phyloP scores from a whole-genome alignment of 2,888 invertebrate genomes.

The Clitarchus hookeri region DNA sequence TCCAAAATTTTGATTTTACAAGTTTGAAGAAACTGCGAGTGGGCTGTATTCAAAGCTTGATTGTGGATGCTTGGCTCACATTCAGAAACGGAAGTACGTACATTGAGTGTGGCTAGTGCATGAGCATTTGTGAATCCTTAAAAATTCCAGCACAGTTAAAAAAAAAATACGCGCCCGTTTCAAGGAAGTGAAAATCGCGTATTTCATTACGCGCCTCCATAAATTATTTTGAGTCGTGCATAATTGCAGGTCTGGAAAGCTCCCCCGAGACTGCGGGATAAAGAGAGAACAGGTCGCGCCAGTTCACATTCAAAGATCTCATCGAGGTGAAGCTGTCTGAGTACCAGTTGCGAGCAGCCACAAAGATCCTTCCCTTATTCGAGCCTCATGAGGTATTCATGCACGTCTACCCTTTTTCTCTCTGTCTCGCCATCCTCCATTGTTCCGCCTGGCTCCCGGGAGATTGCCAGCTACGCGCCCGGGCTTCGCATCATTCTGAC shows the following conservation, averaged over 20 bases:
- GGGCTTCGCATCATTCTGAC: neutral
- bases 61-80: too few relatives aligned
- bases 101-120: too few relatives aligned
- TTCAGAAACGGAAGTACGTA: too few relatives aligned
- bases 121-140: too few relatives aligned
- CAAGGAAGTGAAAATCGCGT: too few relatives aligned
- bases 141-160: too few relatives aligned
- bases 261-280: neutral
- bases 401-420: neutral
- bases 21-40: too few relatives aligned
- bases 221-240: neutral
- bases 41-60: too few relatives aligned
- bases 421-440: neutral
- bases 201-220: neutral
- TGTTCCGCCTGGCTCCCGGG: neutral
- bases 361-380: neutral
- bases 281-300: neutral
- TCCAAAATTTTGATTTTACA: too few relatives aligned
- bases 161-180: too few relatives aligned
- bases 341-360: slow-evolving; percentile 7
- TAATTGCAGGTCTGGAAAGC: neutral
- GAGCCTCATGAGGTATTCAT: neutral
- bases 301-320: neutral
- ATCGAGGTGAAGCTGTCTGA: neutral
- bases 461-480: neutral